Percentiles rank a stretch among this genome's conserved stretches.
Conservation (phyloP, 2,113 vertebrate genomes). For the Corapipo altera region DNA sequence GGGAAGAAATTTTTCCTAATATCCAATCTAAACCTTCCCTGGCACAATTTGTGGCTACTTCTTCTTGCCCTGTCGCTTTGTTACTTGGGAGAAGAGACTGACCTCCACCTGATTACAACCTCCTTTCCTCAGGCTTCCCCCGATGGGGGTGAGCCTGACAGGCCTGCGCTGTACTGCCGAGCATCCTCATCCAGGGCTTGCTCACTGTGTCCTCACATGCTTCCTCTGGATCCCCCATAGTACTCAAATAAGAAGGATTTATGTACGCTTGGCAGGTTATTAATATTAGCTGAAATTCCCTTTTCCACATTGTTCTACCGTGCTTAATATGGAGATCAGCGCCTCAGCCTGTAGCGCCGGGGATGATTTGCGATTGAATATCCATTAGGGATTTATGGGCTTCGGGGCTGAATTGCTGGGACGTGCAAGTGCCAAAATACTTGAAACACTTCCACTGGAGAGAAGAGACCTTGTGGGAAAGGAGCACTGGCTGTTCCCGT, state of each 20-base stretch:
- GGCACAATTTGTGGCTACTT: not conserved
- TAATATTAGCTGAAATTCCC: not conserved
- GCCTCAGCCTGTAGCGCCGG: not conserved
- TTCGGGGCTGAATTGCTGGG: not conserved
- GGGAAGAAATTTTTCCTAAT: not conserved
- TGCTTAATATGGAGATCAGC: constrained; percentile 22
- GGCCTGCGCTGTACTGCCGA: not conserved
- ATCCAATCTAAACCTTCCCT: not conserved
- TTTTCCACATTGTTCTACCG: constrained; percentile 18
- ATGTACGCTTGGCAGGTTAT: constrained; percentile 23
- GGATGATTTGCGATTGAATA: constrained; percentile 25
- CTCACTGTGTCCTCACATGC: not conserved
- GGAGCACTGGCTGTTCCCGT: constrained; percentile 7
- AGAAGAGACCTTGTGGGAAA: constrained; percentile 58
- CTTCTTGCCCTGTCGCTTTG: not conserved
- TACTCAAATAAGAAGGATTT: not conserved
- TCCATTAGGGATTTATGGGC: constrained; percentile 45
- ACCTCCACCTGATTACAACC: not conserved
- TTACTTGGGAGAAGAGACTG: not conserved
- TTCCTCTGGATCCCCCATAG: not conserved
- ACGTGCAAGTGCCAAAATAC: constrained; percentile 7
- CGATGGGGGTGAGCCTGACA: not conserved
- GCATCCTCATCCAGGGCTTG: not conserved
- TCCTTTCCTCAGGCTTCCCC: not conserved
- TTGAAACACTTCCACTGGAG: constrained; percentile 39